A percentile compares a stretch with the other conserved stretches of the same genome.
These are phyloP conservation scores for Xenopus laevis DNA, from an alignment of 2,113 vertebrate species.

Conservation along the genomic window DNA sequence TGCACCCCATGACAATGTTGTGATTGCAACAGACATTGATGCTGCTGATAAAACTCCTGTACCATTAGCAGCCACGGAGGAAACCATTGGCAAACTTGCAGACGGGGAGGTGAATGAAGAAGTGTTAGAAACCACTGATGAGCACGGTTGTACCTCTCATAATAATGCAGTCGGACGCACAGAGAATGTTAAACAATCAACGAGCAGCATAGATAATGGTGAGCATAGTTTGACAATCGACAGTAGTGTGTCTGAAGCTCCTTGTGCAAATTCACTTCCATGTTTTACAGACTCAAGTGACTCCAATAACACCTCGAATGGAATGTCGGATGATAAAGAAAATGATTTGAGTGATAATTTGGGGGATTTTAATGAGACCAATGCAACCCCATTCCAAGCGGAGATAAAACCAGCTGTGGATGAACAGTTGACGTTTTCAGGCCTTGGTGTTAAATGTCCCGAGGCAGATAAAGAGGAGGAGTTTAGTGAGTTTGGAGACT, in stretches of 20 bases:
- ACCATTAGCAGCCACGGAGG: slow-evolving; percentile 13
- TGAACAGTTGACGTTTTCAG: not conserved
- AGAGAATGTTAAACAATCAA: slow-evolving; percentile 47
- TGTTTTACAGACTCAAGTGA: slow-evolving; percentile 40
- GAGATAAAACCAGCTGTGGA: slow-evolving; percentile 51
- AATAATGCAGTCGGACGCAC: slow-evolving; percentile 47
- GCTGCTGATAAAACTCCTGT: slow-evolving; percentile 2
- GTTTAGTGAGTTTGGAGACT: slow-evolving; percentile 62
- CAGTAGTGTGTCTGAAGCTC: slow-evolving; percentile 66
- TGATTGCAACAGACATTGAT: slow-evolving; percentile 45
- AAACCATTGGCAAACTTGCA: not conserved
- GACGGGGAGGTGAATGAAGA: slow-evolving; percentile 37
- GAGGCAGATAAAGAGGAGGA: slow-evolving; percentile 57
- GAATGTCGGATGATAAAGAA: slow-evolving; percentile 52
- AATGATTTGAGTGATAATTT: slow-evolving; percentile 58
- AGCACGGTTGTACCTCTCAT: slow-evolving; percentile 42
- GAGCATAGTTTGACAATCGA: slow-evolving; percentile 41
- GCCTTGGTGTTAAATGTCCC: not conserved
- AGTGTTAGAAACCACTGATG: slow-evolving; percentile 41
- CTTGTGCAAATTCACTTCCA: slow-evolving; percentile 56
- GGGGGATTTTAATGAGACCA: slow-evolving; percentile 62
- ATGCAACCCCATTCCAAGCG: slow-evolving; percentile 53
- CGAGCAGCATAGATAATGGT: not conserved
- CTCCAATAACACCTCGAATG: slow-evolving; percentile 13
- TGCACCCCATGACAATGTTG: slow-evolving; percentile 42